Evolutionary conservation across 2,113 vertebrate genomes (phyloP).

Genomic region (Bubo bubo): DNA sequence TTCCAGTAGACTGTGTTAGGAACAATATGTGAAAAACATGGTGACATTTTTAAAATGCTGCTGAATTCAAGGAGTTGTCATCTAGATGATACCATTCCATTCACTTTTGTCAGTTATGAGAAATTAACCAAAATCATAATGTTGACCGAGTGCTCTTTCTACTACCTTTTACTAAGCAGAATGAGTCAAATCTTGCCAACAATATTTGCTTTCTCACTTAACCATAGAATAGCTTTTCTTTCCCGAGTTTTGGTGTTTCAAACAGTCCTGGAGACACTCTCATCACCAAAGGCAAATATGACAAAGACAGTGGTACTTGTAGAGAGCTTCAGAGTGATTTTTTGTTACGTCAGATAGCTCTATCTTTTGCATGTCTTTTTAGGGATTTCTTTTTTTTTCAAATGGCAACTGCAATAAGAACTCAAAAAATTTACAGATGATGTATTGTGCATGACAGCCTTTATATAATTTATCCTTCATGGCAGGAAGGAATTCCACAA

Average conservation of each 20-base stretch:
- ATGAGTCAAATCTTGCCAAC: not conserved
- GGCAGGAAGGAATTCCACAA: constrained; percentile 17
- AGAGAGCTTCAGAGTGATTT: not conserved
- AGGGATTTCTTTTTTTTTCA: not conserved
- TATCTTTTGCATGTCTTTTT: not conserved
- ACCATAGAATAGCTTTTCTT: not conserved
- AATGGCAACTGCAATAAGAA: not conserved
- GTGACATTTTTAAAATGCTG: not conserved
- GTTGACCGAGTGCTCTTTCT: not conserved
- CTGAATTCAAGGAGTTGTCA: not conserved
- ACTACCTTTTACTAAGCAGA: not conserved
- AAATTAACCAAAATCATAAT: not conserved
- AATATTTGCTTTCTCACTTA: not conserved
- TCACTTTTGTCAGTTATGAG: not conserved
- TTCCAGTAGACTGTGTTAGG: not conserved
- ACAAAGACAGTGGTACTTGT: accelerated
- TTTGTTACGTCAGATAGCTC: not conserved
- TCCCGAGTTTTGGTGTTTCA: not conserved
- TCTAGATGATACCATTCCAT: not conserved
- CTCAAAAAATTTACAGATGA: not conserved
- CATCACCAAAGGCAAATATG: not conserved
- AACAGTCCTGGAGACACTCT: not conserved
- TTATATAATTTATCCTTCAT: not conserved
- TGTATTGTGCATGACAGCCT: not conserved
- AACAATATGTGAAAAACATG: not conserved